Evolutionary conservation across 2,888 invertebrate genomes (phyloP).

Genomic region (Aspidapion aeneum): DNA sequence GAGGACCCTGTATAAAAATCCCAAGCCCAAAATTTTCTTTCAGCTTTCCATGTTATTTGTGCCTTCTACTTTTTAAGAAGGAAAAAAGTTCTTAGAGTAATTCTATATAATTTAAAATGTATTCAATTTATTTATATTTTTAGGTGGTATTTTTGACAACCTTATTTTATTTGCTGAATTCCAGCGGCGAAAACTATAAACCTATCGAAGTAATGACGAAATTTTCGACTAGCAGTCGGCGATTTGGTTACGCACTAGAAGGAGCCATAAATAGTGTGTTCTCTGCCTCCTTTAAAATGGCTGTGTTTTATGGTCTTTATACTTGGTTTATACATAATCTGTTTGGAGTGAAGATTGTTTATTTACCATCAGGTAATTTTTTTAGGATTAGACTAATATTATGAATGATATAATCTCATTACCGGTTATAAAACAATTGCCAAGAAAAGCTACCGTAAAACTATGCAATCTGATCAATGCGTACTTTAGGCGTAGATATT

Average conservation of each 20-base stretch:
- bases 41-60: too few relatives aligned
- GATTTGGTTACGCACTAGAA: slow-evolving; percentile 79
- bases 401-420: too few relatives aligned
- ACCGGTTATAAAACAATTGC: too few relatives aligned
- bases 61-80: too few relatives aligned
- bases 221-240: slow-evolving; percentile 74
- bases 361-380: slow-evolving; percentile 78
- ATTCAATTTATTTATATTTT: neutral
- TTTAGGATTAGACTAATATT: neutral
- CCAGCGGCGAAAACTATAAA: slow-evolving; percentile 83
- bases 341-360: slow-evolving; percentile 92
- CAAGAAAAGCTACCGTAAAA: too few relatives aligned
- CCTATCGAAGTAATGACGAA: slow-evolving; percentile 86
- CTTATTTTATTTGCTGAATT: slow-evolving; percentile 90
- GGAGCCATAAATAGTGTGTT: slow-evolving; percentile 93
- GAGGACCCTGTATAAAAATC: too few relatives aligned
- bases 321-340: slow-evolving; percentile 97
- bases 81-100: too few relatives aligned
- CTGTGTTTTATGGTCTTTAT: slow-evolving; percentile 95
- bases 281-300: slow-evolving; percentile 94
- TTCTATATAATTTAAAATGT: too few relatives aligned
- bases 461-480: too few relatives aligned
- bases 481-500: too few relatives aligned
- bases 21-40: too few relatives aligned
- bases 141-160: slow-evolving; percentile 97